Percentiles rank a stretch among this genome's conserved stretches.
phyloP scores from a whole-genome alignment of 1,140 invertebrate genomes.

The Reticulitermes speratus region DNA sequence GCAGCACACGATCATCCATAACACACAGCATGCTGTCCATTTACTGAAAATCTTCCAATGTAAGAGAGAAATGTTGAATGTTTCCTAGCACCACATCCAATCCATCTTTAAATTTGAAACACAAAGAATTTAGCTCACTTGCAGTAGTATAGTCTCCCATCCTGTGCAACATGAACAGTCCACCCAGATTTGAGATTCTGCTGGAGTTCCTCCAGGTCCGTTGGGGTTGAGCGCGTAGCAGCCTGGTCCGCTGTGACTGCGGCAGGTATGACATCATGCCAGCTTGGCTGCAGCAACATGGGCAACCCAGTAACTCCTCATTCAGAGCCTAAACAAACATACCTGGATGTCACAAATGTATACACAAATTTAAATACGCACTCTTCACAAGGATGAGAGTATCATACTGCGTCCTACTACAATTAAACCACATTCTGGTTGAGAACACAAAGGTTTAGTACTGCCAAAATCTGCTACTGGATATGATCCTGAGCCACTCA shows the following conservation, averaged over 20 bases:
- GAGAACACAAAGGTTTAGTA: not conserved
- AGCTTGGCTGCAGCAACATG: slow-evolving; percentile 24
- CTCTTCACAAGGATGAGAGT: not conserved
- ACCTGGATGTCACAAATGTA: not conserved
- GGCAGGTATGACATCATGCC: slow-evolving; percentile 17
- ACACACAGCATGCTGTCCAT: too few relatives aligned
- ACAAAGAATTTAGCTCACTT: slow-evolving; percentile 59
- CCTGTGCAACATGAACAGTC: slow-evolving; percentile 69
- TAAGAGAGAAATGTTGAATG: too few relatives aligned
- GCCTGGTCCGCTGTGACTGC: not conserved
- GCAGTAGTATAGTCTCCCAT: slow-evolving; percentile 75
- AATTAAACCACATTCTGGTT: not conserved
- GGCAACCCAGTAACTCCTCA: slow-evolving; percentile 5
- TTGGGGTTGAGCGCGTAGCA: not conserved
- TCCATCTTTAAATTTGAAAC: too few relatives aligned
- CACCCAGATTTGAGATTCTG: slow-evolving; percentile 54
- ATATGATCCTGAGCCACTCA: not conserved
- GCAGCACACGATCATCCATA: too few relatives aligned
- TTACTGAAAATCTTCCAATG: too few relatives aligned
- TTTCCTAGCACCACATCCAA: too few relatives aligned
- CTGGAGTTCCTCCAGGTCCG: slow-evolving; percentile 6
- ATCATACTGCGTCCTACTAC: not conserved
- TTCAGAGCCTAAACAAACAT: not conserved
- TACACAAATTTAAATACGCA: not conserved
- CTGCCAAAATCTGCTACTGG: not conserved